Conservation (phyloP, 2,888 invertebrate species). For the Thereva unica region DNA sequence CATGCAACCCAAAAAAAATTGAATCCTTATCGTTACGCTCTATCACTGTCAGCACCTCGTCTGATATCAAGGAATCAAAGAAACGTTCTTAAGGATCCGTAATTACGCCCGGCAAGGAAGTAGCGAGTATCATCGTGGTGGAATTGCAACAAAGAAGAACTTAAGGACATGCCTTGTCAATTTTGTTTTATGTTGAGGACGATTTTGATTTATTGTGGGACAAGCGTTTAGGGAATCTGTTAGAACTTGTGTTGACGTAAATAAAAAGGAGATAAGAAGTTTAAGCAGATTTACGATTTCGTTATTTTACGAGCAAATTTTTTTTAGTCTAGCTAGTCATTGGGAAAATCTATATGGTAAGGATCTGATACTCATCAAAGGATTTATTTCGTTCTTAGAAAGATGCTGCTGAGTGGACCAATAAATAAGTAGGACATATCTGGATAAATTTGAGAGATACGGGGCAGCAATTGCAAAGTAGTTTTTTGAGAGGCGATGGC, state of each 20-base stretch:
- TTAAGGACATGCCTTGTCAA: not conserved
- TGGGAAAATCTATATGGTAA: too few species aligned
- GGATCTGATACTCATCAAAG: too few species aligned
- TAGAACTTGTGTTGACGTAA: constrained; percentile 37
- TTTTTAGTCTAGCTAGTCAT: too few species aligned
- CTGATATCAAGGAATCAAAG: constrained; percentile 2
- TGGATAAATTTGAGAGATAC: too few species aligned
- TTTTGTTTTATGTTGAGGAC: constrained; percentile 34
- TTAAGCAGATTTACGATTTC: too few species aligned
- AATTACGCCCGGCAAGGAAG: constrained; percentile 5
- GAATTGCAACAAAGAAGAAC: not conserved
- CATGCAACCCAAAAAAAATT: constrained; percentile 3
- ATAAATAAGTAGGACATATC: too few species aligned
- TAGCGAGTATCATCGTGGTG: not conserved
- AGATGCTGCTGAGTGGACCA: too few species aligned
- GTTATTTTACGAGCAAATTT: too few species aligned
- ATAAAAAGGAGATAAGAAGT: constrained; percentile 3
- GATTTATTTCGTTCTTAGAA: too few species aligned
- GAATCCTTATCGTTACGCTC: constrained; percentile 9
- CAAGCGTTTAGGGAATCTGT: constrained; percentile 30
- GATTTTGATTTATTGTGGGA: constrained; percentile 38
- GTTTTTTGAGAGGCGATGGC: too few species aligned
- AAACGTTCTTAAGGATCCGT: constrained; percentile 3
- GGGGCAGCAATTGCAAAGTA: too few species aligned
- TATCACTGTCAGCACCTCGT: constrained; percentile 26